Base-by-base conservation (phyloP, 2,888 invertebrate species). In the Morpho deidamia region DNA sequence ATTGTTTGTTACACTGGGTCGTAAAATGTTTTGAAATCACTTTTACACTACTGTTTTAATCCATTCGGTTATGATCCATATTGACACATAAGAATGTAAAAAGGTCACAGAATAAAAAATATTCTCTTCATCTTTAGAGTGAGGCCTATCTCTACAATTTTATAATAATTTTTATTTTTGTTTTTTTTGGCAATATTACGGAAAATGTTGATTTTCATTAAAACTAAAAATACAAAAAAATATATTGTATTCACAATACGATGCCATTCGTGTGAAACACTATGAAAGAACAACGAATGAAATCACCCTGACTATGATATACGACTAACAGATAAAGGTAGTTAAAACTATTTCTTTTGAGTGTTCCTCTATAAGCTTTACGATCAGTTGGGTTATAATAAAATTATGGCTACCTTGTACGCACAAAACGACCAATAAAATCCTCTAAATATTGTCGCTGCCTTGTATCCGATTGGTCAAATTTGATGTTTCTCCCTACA, bases 91-190 rank as follows among this genome's bases (percentile, higher is more conserved):
- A 58, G 53, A 61, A 73, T 74, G 73, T 76, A 78, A 72, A 83
- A 83, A 84, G 84, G 82, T 85, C 85, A 84, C 76, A 73, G 74
- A 74, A 73, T 71, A 68, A 66, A 75, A 78, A 74, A 73, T 78
- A 73, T 74, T 74, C 72, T 69, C 70, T 73, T 81, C 80, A 78
- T 81, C 67, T 71, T 66, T 66, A 62, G 66, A 49, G 55, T 64
- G 62, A 71, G 63, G 67, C 62, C 63, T 66, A 61, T 71, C 65
- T 67, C 66, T 68, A 68, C 67, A 66, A 67, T 64, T 66, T 63
- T 64, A 58, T 64, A 66, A 54, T 63, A 64, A 64, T 66, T 40
- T 59, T 49, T 52, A 47, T 47, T 46, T 41, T 42, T 55, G 12
- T 43, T 32, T 33, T 49, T 51, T 51, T 51, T 54, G 42, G 39